Evolutionary conservation across 1,140 invertebrate genomes (phyloP).

Genomic region (Atta texana): DNA sequence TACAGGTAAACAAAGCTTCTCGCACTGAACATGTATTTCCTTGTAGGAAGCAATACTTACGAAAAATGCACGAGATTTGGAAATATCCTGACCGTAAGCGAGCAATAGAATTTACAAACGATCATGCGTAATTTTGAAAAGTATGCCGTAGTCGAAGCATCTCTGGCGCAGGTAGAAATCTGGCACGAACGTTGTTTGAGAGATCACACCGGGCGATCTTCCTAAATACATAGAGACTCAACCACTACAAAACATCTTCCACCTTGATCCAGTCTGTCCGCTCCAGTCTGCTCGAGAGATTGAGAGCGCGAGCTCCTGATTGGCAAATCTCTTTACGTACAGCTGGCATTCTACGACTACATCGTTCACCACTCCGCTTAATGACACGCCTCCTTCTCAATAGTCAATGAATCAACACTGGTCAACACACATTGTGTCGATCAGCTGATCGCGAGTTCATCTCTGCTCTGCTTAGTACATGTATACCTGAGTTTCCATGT

Average conservation of each 20-base stretch:
- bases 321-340: background rate
- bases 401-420: background rate
- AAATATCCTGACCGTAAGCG: background rate
- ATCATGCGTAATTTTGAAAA: background rate
- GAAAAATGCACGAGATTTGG: background rate
- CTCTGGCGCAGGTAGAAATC: too few species aligned
- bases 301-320: background rate
- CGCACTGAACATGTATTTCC: background rate
- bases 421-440: background rate
- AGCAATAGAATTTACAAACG: background rate
- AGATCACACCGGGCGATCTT: background rate
- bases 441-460: conserved; percentile 2
- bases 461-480: too few species aligned
- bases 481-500: too few species aligned
- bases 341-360: background rate
- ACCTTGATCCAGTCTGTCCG: background rate
- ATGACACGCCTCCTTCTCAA: background rate
- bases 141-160: background rate
- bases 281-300: background rate
- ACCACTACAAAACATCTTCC: background rate
- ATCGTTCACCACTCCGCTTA: background rate
- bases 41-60: background rate
- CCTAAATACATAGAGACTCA: background rate
- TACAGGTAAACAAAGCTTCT: background rate
- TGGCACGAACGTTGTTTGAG: background rate